These are phyloP conservation scores for Ptychadena robeensis DNA, from an alignment of 2,797 vertebrate species.

Conservation along the genomic window DNA sequence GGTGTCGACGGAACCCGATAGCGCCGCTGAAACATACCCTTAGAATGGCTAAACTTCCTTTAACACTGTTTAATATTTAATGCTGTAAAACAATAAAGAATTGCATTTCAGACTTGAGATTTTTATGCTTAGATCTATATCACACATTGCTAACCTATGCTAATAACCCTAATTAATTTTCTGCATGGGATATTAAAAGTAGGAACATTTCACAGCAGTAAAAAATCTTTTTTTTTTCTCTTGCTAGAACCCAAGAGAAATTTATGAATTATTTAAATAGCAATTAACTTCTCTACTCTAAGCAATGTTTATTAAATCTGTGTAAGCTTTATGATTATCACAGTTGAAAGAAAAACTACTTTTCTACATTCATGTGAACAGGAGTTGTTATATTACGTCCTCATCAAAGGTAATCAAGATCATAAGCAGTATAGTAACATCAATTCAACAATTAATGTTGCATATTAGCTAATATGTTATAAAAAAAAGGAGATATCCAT, in stretches of 20 bases:
- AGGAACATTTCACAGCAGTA: slow-evolving; percentile 35
- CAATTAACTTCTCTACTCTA: slow-evolving; percentile 46
- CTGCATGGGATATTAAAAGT: slow-evolving; percentile 23
- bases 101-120: background rate
- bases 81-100: background rate
- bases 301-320: slow-evolving; percentile 47
- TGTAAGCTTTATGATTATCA: slow-evolving; percentile 37
- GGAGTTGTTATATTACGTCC: background rate
- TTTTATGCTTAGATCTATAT: background rate
- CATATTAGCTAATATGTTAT: background rate
- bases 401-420: background rate
- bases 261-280: slow-evolving; percentile 56
- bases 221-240: slow-evolving; percentile 1
- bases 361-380: slow-evolving; percentile 8
- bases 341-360: slow-evolving; percentile 31
- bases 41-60: background rate
- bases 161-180: slow-evolving; percentile 32
- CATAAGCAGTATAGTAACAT: background rate
- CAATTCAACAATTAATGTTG: background rate
- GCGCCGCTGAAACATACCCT: too few relatives aligned
- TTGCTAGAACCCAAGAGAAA: slow-evolving; percentile 28
- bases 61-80: background rate
- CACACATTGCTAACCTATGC: slow-evolving; percentile 28
- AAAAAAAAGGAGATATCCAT: too few relatives aligned
- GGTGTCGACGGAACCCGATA: too few relatives aligned